Evolutionary conservation across 2,113 vertebrate genomes (phyloP), one percentile per base, ranked within the genome.

Genomic region (Hirundichthys speculiger): DNA sequence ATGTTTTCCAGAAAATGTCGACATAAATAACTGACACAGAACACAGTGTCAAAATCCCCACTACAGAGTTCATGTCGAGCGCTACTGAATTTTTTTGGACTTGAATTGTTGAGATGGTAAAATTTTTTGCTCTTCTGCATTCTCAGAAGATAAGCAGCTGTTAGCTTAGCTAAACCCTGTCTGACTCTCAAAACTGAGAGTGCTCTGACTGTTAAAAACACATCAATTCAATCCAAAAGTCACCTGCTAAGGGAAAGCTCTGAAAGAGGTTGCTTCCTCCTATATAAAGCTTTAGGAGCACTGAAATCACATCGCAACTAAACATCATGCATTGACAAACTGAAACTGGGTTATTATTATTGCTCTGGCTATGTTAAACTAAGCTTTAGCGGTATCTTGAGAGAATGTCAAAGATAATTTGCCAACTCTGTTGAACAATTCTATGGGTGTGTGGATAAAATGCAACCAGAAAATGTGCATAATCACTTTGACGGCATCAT

Each of bases 341-440:
- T 27, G 1, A 27, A 43, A 78, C 50, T 47, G 64, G 21, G 47
- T 19, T 75, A 65, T 77, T 68, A 68, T 70, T 43, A 41, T 43
- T 13, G 39, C 41, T 47, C 39, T n/a, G 14, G 13, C 21, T 13
- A 10, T 9, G 9, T 43, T 1, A 18, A n/a, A n/a, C n/a, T n/a
- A 16, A 49, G 53, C 56, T 61, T 50, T 39, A 21, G 50, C 50
- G 50, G 70, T 22, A 54, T 52, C 25, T 25, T 34, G 18, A 20
- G 18, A 15, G 3, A 16, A n/a, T 42, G 6, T 55, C 2, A 30
- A 46, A 48, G 65, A 74, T 62, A 53, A 80, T 64, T 66, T 60
- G 14, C 51, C 41, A 64, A 40, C 48, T 61, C 54, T 20, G 21
- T 45, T 61, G 41, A 9, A 53, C 30, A 41, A 22, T 69, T 40